Evolutionary conservation across 2,113 vertebrate genomes (phyloP).

Genomic region (Boleophthalmus pectinirostris): DNA sequence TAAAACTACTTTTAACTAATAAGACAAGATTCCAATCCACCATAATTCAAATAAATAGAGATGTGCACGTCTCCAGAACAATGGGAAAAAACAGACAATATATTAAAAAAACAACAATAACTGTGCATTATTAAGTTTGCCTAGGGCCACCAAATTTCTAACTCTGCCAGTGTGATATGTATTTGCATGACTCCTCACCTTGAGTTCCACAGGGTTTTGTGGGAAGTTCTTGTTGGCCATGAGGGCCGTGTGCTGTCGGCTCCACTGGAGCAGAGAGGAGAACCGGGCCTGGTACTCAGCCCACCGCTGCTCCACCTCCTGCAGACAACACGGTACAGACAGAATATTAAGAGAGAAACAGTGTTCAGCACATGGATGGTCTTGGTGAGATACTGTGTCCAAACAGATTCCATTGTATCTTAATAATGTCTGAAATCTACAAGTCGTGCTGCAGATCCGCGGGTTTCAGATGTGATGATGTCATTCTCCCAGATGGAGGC

Average conservation of each 20-base stretch:
- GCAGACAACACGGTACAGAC: slow-evolving; percentile 9
- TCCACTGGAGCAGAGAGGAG: slow-evolving; percentile 93
- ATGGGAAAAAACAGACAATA: too few relatives aligned
- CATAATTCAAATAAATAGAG: too few relatives aligned
- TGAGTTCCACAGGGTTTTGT: slow-evolving; percentile 96
- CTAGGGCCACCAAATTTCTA: too few relatives aligned
- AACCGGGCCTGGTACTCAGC: slow-evolving; percentile 91
- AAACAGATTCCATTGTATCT: neutral
- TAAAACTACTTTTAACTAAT: too few relatives aligned
- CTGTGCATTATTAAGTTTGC: too few relatives aligned
- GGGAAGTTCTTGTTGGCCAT: slow-evolving; percentile 97
- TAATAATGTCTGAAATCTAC: neutral
- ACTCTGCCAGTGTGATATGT: too few relatives aligned
- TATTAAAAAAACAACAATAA: too few relatives aligned
- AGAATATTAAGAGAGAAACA: neutral
- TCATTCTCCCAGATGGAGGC: too few relatives aligned
- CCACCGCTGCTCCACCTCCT: slow-evolving; percentile 96
- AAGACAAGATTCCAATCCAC: too few relatives aligned
- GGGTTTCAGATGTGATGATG: too few relatives aligned
- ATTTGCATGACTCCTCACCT: slow-evolving; percentile 74
- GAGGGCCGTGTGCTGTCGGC: slow-evolving; percentile 89
- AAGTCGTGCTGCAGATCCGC: too few relatives aligned
- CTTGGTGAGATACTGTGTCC: neutral
- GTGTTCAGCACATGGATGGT: neutral
- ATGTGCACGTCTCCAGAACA: too few relatives aligned